A percentile compares a stretch with the other conserved stretches of the same genome.
phyloP scores from a whole-genome alignment of 2,888 invertebrate genomes.

The Platycheirus albimanus region DNA sequence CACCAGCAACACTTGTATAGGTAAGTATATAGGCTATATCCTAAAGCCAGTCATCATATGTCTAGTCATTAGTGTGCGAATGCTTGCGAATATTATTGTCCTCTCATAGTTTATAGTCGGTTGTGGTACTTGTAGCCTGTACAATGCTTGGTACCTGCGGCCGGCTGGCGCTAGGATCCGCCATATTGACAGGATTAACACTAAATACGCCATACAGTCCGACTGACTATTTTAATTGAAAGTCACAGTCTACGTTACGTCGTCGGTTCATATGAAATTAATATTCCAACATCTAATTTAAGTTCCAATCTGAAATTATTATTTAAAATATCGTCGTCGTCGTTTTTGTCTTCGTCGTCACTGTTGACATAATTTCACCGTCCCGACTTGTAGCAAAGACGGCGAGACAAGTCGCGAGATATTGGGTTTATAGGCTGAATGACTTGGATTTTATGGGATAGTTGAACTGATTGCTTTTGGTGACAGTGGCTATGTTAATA shows the following conservation, averaged over 20 bases:
- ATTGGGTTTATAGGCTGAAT: slow-evolving; percentile 13
- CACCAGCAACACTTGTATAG: slow-evolving; percentile 20
- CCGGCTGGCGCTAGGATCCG: slow-evolving; percentile 33
- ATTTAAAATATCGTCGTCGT: slow-evolving; percentile 33
- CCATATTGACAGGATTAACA: slow-evolving; percentile 56
- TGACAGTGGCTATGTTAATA: slow-evolving; percentile 26
- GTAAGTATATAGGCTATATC: slow-evolving; percentile 44
- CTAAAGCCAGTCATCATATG: slow-evolving; percentile 23
- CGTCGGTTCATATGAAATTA: slow-evolving; percentile 11
- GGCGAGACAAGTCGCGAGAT: slow-evolving; percentile 64
- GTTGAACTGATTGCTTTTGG: slow-evolving; percentile 26
- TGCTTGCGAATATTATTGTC: slow-evolving; percentile 46
- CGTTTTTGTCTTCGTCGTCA: background rate
- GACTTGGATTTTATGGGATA: slow-evolving; percentile 8
- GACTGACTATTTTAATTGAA: slow-evolving; percentile 35
- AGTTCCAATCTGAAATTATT: slow-evolving; percentile 37
- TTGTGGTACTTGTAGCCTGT: background rate
- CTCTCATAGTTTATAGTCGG: background rate
- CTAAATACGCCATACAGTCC: slow-evolving; percentile 46
- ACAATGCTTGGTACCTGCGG: slow-evolving; percentile 38
- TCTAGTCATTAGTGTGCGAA: slow-evolving; percentile 56
- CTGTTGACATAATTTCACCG: slow-evolving; percentile 26
- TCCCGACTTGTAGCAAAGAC: slow-evolving; percentile 49
- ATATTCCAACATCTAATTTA: background rate
- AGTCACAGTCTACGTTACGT: background rate